Conservation (phyloP, 2,113 vertebrate genomes). For the Sceloporus tristichus region DNA sequence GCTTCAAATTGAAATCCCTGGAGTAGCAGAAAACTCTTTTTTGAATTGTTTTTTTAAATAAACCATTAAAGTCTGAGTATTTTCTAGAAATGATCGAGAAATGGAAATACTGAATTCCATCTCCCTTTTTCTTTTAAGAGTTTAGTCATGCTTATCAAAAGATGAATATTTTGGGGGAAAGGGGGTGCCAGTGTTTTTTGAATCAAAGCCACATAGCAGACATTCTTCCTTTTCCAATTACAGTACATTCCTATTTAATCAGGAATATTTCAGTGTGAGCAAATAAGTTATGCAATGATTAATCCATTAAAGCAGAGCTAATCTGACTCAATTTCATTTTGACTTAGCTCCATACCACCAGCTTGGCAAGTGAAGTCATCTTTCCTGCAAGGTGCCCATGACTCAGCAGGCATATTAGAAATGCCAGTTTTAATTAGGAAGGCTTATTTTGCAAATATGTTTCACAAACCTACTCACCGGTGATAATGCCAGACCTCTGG, state of each 20-base stretch:
- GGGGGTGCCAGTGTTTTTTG: background rate
- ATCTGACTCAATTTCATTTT: background rate
- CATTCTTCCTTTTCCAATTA: background rate
- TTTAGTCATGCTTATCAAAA: background rate
- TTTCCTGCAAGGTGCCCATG: conserved; percentile 1
- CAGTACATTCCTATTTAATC: background rate
- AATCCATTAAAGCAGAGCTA: background rate
- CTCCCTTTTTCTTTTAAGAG: background rate
- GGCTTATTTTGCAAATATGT: conserved; percentile 22
- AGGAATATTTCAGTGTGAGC: background rate
- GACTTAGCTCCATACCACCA: background rate
- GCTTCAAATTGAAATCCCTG: too few relatives aligned
- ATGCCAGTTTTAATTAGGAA: conserved; percentile 37
- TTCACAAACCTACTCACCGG: conserved; percentile 6
- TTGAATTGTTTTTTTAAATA: too few relatives aligned
- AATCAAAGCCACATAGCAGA: background rate
- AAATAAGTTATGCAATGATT: background rate
- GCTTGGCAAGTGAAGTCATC: background rate
- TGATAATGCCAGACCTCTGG: background rate
- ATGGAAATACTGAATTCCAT: background rate
- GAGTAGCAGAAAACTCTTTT: too few relatives aligned
- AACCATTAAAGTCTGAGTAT: background rate
- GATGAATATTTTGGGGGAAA: background rate
- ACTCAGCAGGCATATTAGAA: conserved; percentile 22
- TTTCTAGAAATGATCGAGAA: conserved; percentile 33